Conservation (phyloP, 1,140 invertebrate genomes). For the Meloidogyne hapla region DNA sequence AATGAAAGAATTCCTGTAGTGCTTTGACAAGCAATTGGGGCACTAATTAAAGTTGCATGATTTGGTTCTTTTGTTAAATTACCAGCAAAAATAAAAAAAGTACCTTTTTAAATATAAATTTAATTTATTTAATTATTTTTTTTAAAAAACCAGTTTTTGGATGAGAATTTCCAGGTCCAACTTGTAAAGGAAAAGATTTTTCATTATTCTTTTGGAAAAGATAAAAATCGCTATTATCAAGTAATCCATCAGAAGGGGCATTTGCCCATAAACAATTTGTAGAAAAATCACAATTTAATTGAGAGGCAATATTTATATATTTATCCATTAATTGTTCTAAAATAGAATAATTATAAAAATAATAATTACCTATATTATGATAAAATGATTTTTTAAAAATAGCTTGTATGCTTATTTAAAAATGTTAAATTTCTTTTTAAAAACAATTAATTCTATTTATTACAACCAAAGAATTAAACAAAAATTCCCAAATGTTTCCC, state of each 20-base stretch:
- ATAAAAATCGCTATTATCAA: constrained; percentile 55
- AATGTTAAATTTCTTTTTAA: no score
- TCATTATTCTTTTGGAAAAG: constrained; percentile 46
- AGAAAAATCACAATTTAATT: constrained; percentile 47
- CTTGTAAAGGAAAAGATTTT: constrained; percentile 50
- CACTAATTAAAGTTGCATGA: constrained; percentile 46
- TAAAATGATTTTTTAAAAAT: no score
- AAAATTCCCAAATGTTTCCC: no score
- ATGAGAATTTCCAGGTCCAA: constrained; percentile 44
- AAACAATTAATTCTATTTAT: no score
- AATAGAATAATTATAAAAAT: no score
- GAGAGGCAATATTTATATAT: constrained; percentile 39
- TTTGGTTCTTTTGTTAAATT: constrained; percentile 47
- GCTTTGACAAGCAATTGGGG: constrained; percentile 49
- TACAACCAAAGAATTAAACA: no score
- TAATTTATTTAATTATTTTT: background rate
- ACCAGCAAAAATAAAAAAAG: constrained; percentile 43
- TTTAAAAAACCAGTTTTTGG: constrained; percentile 28
- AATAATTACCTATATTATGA: no score
- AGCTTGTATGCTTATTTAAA: no score
- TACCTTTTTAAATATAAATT: constrained; percentile 31
- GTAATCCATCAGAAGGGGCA: constrained; percentile 38
- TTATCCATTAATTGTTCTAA: constrained; percentile 29
- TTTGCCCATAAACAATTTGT: constrained; percentile 45
- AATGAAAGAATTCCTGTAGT: constrained; percentile 46